Evolutionary conservation across 2,113 vertebrate genomes (phyloP).

Genomic region (Chrysemys picta): DNA sequence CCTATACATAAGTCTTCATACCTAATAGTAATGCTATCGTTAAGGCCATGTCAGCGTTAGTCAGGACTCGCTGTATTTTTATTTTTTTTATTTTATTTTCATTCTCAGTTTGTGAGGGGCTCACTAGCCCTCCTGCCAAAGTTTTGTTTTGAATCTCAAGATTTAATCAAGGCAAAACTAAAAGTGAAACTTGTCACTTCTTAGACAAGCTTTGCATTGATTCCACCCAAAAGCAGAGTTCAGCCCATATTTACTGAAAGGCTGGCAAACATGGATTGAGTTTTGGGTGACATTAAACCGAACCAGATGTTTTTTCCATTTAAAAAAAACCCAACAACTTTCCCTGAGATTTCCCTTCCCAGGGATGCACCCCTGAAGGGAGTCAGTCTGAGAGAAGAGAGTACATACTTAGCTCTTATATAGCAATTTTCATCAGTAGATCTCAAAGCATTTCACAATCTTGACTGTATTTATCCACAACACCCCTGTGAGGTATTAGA

Average conservation of each 20-base stretch:
- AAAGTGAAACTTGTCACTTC: neutral
- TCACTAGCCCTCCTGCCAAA: neutral
- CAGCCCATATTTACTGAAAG: neutral
- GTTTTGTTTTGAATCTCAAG: neutral
- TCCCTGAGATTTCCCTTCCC: neutral
- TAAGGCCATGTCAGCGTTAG: neutral
- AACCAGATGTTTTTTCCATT: neutral
- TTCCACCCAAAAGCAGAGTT: neutral
- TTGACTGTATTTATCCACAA: no score
- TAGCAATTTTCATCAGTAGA: no score
- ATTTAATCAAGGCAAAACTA: neutral
- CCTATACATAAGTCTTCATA: neutral
- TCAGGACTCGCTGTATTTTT: fast-evolving
- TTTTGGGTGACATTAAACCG: neutral
- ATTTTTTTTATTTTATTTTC: neutral
- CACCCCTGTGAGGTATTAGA: no score
- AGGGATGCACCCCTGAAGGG: neutral
- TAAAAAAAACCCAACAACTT: neutral
- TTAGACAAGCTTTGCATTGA: neutral
- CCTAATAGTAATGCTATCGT: neutral
- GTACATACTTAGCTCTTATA: no score
- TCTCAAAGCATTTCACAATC: no score
- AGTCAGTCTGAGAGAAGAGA: neutral
- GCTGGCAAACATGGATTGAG: neutral
- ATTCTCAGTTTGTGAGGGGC: fast-evolving